Conservation (phyloP, 2,888 invertebrate species). For the Strigamia crassipes region DNA sequence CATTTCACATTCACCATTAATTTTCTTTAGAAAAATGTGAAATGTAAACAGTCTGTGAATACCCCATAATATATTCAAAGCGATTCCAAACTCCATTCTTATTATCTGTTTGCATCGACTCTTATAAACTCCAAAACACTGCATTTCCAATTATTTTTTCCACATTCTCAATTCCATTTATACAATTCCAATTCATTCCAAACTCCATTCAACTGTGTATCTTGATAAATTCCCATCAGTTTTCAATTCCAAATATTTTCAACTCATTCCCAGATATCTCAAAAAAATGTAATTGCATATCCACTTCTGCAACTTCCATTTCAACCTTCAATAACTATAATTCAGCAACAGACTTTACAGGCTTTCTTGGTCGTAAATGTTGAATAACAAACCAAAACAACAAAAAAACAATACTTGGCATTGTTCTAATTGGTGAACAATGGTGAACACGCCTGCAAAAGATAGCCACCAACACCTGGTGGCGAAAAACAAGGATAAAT, state of each 20-base stretch:
- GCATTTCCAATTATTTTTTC: slow-evolving; percentile 14
- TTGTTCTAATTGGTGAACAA: too few relatives aligned
- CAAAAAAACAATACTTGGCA: too few relatives aligned
- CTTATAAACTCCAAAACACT: neutral
- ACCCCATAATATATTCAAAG: neutral
- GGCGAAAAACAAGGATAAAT: too few relatives aligned
- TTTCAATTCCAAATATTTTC: neutral
- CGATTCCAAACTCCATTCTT: neutral
- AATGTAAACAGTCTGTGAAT: too few relatives aligned
- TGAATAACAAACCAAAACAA: too few relatives aligned
- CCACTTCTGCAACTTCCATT: neutral
- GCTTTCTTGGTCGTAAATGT: too few relatives aligned
- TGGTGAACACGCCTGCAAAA: too few relatives aligned
- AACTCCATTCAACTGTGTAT: neutral
- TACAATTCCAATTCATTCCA: neutral
- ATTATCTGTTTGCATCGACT: neutral
- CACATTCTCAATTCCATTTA: neutral
- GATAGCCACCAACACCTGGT: too few relatives aligned
- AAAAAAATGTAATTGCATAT: slow-evolving; percentile 9
- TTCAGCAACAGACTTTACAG: too few relatives aligned
- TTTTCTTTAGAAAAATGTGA: too few relatives aligned
- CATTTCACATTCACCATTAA: too few relatives aligned
- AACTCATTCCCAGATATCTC: neutral
- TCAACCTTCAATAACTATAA: neutral
- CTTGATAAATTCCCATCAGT: slow-evolving; percentile 6